Conservation (phyloP, 2,113 vertebrate species). For the Globicephala melas region DNA sequence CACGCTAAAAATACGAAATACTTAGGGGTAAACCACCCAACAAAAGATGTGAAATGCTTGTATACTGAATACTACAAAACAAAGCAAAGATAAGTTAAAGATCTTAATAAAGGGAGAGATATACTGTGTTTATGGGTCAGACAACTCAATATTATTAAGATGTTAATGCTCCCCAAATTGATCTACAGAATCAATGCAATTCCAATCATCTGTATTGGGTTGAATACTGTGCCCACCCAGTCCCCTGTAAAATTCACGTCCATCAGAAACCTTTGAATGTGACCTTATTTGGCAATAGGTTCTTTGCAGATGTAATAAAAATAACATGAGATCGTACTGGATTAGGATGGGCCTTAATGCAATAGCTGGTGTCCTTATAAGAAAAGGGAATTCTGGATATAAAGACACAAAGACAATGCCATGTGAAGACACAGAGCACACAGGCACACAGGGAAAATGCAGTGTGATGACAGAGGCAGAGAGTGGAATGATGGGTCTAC, state of each 20-base stretch:
- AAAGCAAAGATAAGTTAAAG: neutral
- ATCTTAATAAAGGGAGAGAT: neutral
- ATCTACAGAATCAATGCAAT: neutral
- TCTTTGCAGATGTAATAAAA: neutral
- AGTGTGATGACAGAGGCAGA: neutral
- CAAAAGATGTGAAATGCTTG: neutral
- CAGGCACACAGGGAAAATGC: neutral
- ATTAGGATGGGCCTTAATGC: neutral
- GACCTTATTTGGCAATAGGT: neutral
- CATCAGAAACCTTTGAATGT: neutral
- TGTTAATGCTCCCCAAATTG: neutral
- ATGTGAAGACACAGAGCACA: neutral
- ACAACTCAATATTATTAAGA: neutral
- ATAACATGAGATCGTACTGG: neutral
- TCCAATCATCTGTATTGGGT: neutral
- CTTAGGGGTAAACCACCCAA: neutral
- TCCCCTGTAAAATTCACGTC: neutral
- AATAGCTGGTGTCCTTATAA: neutral
- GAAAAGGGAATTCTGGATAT: neutral
- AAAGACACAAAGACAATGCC: neutral
- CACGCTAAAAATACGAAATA: neutral
- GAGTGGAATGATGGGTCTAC: neutral
- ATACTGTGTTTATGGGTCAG: neutral
- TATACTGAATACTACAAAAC: neutral
- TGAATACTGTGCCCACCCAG: neutral